Percentiles rank a stretch among this genome's conserved stretches.
Conservation (phyloP, 2,113 vertebrate genomes). For the Emydocephalus ijimae region DNA sequence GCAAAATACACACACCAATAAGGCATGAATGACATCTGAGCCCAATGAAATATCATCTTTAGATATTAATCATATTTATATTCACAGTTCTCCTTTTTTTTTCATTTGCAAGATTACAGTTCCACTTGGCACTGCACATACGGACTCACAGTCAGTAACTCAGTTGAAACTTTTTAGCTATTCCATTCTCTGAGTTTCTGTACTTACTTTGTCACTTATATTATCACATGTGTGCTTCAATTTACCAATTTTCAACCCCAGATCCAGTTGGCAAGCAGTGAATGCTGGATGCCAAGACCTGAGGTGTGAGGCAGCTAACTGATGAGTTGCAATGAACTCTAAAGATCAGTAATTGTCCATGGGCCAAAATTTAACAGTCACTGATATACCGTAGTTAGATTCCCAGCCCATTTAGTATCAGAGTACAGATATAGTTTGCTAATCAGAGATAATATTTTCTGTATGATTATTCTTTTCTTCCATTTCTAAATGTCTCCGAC, state of each 20-base stretch:
- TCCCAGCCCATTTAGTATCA: background rate
- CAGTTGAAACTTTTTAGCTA: background rate
- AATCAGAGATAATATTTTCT: constrained; percentile 26
- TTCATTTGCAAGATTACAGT: background rate
- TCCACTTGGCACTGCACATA: background rate
- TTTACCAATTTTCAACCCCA: background rate
- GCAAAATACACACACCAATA: background rate
- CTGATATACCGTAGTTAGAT: background rate
- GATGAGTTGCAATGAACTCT: background rate
- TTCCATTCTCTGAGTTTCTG: background rate
- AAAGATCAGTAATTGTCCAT: background rate
- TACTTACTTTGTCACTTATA: background rate
- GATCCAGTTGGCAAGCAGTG: background rate
- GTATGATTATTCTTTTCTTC: constrained; percentile 53
- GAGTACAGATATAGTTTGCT: constrained; percentile 17
- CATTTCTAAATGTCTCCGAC: constrained; percentile 51
- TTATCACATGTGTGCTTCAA: background rate
- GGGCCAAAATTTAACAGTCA: background rate
- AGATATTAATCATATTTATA: background rate
- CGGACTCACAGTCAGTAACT: background rate
- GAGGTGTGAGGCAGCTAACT: background rate
- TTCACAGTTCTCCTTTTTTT: background rate
- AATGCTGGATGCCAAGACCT: background rate
- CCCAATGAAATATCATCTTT: background rate
- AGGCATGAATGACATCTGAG: background rate